phyloP scores from a whole-genome alignment of 2,113 vertebrate genomes.

The Eublepharis macularius region DNA sequence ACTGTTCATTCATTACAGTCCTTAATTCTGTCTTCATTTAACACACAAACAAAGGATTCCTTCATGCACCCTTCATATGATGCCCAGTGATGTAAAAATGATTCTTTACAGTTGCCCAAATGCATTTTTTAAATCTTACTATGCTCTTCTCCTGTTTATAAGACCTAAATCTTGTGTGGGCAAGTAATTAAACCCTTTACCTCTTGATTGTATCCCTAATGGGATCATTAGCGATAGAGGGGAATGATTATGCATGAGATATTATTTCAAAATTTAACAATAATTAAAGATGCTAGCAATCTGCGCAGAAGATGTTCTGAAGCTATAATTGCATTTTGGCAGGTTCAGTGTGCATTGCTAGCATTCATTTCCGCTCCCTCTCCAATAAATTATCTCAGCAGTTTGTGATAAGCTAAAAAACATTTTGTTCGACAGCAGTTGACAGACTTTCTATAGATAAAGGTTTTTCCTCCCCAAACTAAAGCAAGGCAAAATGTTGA shows the following conservation, averaged over 20 bases:
- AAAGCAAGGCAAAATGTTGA: background rate
- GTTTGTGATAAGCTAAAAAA: constrained; percentile 15
- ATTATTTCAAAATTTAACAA: constrained; percentile 15
- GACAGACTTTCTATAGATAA: constrained; percentile 9
- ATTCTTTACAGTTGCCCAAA: background rate
- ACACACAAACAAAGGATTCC: background rate
- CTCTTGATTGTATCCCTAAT: constrained; percentile 21
- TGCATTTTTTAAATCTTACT: background rate
- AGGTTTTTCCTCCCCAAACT: background rate
- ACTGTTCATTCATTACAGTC: background rate
- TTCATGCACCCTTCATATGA: background rate
- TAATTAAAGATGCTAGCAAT: constrained; percentile 15
- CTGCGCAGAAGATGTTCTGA: background rate
- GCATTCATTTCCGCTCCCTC: background rate
- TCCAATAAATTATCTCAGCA: constrained; percentile 9
- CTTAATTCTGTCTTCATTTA: background rate
- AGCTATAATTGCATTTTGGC: constrained; percentile 27
- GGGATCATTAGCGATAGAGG: constrained; percentile 6
- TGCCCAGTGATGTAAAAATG: background rate
- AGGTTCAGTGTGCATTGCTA: background rate
- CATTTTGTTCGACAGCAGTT: constrained; percentile 10
- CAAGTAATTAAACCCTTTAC: constrained; percentile 19
- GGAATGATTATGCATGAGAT: constrained; percentile 12
- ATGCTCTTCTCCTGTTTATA: background rate
- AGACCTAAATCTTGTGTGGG: background rate